Evolutionary conservation across 1,140 invertebrate genomes (phyloP), one percentile per base, ranked within the genome.

Genomic region (Drosophila simulans): DNA sequence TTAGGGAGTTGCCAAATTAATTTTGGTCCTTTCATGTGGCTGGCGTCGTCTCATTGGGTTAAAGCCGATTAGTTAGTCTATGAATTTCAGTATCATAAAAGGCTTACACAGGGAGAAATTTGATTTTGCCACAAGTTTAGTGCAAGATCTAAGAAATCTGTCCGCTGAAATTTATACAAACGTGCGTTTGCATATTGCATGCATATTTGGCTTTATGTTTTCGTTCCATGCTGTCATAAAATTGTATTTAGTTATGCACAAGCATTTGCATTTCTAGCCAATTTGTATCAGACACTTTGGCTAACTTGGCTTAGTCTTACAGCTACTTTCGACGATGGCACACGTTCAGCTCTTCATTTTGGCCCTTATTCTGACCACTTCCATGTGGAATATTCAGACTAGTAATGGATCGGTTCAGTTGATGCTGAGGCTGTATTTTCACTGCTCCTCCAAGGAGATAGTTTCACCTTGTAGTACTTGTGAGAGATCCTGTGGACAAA

Each of bases 41-140:
- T 58, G 35, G 25, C 31, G 20, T 34, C 5, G 40, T 68, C 35
- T 64, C 40, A 55, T 37, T 64, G 20, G 34, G 7, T 12, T 17
- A 65, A 70, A 70, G 66, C 66, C 66, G 59, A 70, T 63, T 70
- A 63, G 43, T 27, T 52, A n/a, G 25, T 34, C 31, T 35, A 13
- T 15, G 4, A 31, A 53, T 34, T 52, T 17, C 10, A n/a, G 35
- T 3, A 27, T 2, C 22, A 27, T 48, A 7, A n/a, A 46, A 7
- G 22, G 45, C 20, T n/a, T 25, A 25, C 22, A 46, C 45, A 3
- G 3, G 0, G 8, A 45, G 17, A 20, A 45, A 20, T 22, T 1
- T 31, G 27, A 31, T 31, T 7, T 2, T 10, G 8, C 27, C 8
- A 10, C 27, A 3, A 8, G 7, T 3, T 10, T 31, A 31, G 31